phyloP scores from a whole-genome alignment of 2,888 invertebrate genomes.

The Eupithecia insigniata region DNA sequence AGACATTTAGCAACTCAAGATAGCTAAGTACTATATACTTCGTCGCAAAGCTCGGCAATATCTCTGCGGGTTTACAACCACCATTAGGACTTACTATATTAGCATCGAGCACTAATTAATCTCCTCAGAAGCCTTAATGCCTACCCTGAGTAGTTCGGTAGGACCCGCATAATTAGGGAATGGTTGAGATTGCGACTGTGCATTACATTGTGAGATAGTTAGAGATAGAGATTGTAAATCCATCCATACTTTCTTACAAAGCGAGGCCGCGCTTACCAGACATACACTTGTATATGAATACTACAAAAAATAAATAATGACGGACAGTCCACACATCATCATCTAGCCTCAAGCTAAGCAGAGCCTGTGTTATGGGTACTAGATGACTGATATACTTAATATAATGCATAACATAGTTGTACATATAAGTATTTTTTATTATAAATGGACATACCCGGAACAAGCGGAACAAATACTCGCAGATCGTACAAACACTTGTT shows the following conservation, averaged over 20 bases:
- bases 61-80: constrained; percentile 19
- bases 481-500: no score
- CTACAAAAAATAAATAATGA: no score
- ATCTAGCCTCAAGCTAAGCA: no score
- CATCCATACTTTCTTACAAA: not conserved
- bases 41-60: not conserved
- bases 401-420: no score
- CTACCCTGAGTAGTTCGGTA: constrained; percentile 3
- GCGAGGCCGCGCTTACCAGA: no score
- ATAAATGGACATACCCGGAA: no score
- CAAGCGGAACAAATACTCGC: no score
- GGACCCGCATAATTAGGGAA: not conserved
- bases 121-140: constrained; percentile 14
- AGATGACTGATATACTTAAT: no score
- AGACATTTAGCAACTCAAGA: not conserved
- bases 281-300: no score
- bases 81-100: constrained; percentile 30
- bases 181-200: not conserved
- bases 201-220: not conserved
- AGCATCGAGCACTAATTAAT: constrained; percentile 35
- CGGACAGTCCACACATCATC: no score
- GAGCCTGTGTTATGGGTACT: no score
- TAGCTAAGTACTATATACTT: not conserved
- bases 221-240: not conserved
- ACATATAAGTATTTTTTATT: no score